A percentile compares a stretch with the other conserved stretches of the same genome.
phyloP scores from a whole-genome alignment of 2,888 invertebrate species.

The Ochropleura plecta region DNA sequence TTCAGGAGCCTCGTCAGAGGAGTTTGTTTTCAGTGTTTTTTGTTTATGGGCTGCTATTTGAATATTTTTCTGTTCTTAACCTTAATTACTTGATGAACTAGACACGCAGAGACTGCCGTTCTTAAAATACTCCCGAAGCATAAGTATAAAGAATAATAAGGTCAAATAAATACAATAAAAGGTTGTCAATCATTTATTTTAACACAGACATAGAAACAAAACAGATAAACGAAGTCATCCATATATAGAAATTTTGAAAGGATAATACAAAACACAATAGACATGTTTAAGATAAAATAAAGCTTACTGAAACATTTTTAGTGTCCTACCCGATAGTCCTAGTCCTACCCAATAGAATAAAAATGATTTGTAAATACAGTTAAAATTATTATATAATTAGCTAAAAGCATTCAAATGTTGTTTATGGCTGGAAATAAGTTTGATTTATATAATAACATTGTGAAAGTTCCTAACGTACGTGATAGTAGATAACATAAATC shows the following conservation, averaged over 20 bases:
- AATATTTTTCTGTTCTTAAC: too few relatives aligned
- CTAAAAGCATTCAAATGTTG: background rate
- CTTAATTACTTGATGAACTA: background rate
- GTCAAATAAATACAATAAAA: conserved; percentile 8
- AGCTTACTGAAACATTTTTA: background rate
- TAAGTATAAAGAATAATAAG: background rate
- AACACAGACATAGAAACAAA: background rate
- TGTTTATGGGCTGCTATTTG: too few relatives aligned
- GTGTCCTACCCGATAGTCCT: too few relatives aligned
- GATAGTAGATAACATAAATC: too few relatives aligned
- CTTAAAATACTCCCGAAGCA: background rate
- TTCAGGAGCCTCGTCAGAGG: background rate
- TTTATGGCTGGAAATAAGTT: too few relatives aligned
- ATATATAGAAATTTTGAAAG: background rate
- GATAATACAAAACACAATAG: background rate
- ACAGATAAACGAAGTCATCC: background rate
- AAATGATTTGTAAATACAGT: background rate
- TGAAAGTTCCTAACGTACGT: too few relatives aligned
- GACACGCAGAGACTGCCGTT: background rate
- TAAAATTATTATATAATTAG: background rate
- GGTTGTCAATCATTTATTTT: conserved; percentile 7
- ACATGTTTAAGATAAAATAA: background rate
- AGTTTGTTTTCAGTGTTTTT: background rate
- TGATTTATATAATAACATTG: too few relatives aligned
- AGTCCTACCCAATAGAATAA: too few relatives aligned